Evolutionary conservation across 1,140 invertebrate genomes (phyloP), one percentile per base, ranked within the genome.

Genomic region (Bombus turneri): DNA sequence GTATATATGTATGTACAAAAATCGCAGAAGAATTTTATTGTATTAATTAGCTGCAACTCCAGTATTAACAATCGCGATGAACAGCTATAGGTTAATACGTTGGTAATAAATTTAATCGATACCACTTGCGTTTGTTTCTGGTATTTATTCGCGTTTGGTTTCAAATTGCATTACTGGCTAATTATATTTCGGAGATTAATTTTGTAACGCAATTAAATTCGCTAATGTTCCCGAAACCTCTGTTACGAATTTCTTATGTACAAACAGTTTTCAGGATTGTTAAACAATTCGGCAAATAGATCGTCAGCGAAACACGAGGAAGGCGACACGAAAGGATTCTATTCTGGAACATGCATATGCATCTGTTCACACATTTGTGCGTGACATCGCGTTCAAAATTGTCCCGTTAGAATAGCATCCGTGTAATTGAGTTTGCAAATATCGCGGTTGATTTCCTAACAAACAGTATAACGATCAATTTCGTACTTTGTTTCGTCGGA

Each of bases 311-410:
- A 59, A 15, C 37, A 31, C 43, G 68, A 73, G 53, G 47, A 12
- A 59, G 25, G n/a, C 18, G 79, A 81, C n/a, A 72, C 47, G 53
- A 81, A 81, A 62, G 69, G 80, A 73, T 73, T 64, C 39, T 43
- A 13, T 81, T 34, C 28, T 13, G 37, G 12, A 22, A 72, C 22
- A 81, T 81, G 79, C 47, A 73, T 73, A 73, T 81, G 79, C 68
- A 81, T 81, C 79, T 73, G 79, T 59, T 81, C 79, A 81, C 68
- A 81, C 69, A 53, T 57, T 81, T 81, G 78, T 81, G 78, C 78
- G 79, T 81, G 79, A 81, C 68, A 28, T 41, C 69, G 79, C 79
- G 79, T 81, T 81, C 68, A 72, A 73, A 81, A 81, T 57, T 81
- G 47, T 72, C 47, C 47, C 31, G 68, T 72, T 81, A 72, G 68